Evolutionary conservation across 2,113 vertebrate species (phyloP).

Genomic region (Nematolebias whitei): DNA sequence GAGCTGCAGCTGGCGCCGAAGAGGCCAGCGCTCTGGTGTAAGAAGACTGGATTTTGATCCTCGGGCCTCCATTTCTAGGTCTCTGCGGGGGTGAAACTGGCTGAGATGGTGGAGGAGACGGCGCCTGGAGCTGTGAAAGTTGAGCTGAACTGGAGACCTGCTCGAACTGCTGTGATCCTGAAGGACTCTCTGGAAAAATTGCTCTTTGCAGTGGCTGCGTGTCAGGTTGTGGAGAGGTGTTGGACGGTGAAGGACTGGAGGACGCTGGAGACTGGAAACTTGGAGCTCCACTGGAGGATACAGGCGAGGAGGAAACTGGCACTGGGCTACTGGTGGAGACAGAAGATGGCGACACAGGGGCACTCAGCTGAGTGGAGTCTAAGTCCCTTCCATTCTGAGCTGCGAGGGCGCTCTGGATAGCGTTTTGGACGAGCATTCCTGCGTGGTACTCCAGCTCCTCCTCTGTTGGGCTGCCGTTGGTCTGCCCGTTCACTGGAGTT

Average conservation of each 20-base stretch:
- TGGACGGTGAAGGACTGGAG: conserved; percentile 52
- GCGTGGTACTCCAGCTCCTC: conserved; percentile 91
- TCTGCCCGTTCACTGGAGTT: conserved; percentile 82
- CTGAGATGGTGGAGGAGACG: conserved; percentile 56
- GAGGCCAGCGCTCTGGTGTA: conserved; percentile 68
- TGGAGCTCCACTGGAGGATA: conserved; percentile 50
- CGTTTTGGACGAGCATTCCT: conserved; percentile 89
- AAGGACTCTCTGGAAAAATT: conserved; percentile 14
- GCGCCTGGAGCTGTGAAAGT: conserved; percentile 61
- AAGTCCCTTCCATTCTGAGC: conserved; percentile 81
- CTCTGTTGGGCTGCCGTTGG: conserved; percentile 75
- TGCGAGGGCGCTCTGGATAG: conserved; percentile 92
- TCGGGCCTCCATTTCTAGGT: conserved; percentile 77
- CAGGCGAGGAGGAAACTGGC: conserved; percentile 62
- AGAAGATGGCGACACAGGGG: conserved; percentile 54
- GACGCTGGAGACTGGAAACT: conserved; percentile 52
- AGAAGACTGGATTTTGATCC: conserved; percentile 77
- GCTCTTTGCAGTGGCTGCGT: conserved; percentile 23
- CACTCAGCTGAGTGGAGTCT: conserved; percentile 50
- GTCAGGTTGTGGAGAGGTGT: conserved; percentile 53
- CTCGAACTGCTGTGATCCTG: conserved; percentile 30
- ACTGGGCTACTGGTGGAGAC: conserved; percentile 56
- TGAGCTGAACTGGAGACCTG: conserved; percentile 41
- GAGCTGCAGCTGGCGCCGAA: conserved; percentile 49
- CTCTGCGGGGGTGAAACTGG: conserved; percentile 77